A percentile compares a stretch with the other conserved stretches of the same genome.
Conservation (phyloP, 2,797 vertebrate genomes). For the Mus minutoides region DNA sequence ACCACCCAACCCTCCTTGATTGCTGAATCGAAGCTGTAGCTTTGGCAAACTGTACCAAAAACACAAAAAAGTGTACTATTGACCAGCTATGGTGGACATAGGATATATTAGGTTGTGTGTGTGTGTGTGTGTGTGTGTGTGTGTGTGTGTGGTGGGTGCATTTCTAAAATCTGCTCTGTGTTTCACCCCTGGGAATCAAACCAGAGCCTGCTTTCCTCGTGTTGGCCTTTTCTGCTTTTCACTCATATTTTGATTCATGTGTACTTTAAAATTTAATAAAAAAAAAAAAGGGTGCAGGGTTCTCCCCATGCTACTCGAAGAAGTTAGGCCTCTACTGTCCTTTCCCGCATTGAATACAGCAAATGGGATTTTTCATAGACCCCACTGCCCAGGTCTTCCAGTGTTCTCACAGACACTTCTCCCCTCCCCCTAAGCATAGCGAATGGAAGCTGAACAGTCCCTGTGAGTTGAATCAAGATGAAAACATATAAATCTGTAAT, state of each 20-base stretch:
- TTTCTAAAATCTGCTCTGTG: fast-evolving
- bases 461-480: conserved; percentile 9
- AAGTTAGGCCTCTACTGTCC: background rate
- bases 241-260: background rate
- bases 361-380: conserved; percentile 19
- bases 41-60: background rate
- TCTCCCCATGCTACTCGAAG: background rate
- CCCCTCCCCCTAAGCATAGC: conserved; percentile 1
- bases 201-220: background rate
- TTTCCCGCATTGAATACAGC: conserved; percentile 48
- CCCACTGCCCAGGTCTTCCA: background rate
- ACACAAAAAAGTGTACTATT: background rate
- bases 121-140: background rate
- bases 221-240: background rate
- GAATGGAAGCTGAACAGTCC: background rate
- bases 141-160: background rate
- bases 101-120: background rate
- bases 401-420: background rate
- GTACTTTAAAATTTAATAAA: conserved; percentile 11
- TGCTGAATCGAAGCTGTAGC: background rate
- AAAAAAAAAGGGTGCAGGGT: background rate
- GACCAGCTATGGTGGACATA: background rate
- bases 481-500: conserved; percentile 60
- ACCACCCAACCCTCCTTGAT: background rate
- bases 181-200: background rate